phyloP scores from a whole-genome alignment of 2,888 invertebrate genomes.

The Endomychus coccineus region DNA sequence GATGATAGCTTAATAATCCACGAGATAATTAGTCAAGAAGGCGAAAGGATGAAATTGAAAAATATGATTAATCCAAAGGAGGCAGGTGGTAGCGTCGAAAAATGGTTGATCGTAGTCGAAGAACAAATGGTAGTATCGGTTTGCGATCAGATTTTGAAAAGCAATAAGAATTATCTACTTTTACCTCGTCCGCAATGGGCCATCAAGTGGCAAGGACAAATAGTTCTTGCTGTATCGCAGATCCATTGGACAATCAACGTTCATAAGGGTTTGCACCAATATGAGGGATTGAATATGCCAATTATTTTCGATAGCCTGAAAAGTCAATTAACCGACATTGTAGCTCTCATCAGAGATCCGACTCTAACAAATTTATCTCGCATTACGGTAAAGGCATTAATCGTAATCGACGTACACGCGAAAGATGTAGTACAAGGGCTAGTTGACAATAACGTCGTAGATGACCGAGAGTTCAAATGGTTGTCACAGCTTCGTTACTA shows the following conservation, averaged over 20 bases:
- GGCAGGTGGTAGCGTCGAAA: slow-evolving; percentile 76
- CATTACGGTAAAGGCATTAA: slow-evolving; percentile 73
- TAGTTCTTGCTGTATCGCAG: slow-evolving; percentile 70
- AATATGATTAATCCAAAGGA: slow-evolving; percentile 59
- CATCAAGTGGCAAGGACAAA: slow-evolving; percentile 47
- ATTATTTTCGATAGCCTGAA: slow-evolving; percentile 51
- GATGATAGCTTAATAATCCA: slow-evolving; percentile 64
- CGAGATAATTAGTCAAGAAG: slow-evolving; percentile 70
- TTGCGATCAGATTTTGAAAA: slow-evolving; percentile 57
- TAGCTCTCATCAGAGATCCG: slow-evolving; percentile 63
- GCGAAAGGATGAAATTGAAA: slow-evolving; percentile 60
- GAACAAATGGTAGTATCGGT: slow-evolving; percentile 70
- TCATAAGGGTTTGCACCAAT: slow-evolving; percentile 57
- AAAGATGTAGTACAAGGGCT: slow-evolving; percentile 71
- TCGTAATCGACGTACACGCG: slow-evolving; percentile 80
- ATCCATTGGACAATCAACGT: slow-evolving; percentile 79
- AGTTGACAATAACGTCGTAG: slow-evolving; percentile 54
- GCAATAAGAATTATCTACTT: slow-evolving; percentile 57
- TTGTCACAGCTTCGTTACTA: slow-evolving; percentile 72
- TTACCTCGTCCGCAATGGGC: slow-evolving; percentile 62
- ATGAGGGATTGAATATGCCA: slow-evolving; percentile 44
- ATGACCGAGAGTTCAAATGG: slow-evolving; percentile 78
- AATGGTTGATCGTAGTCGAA: slow-evolving; percentile 79
- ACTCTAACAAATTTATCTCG: slow-evolving; percentile 62
- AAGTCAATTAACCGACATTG: slow-evolving; percentile 64